Evolutionary conservation across 1,140 invertebrate species (phyloP), one percentile per base, ranked within the genome.

Genomic region (Lepidurus arcticus): DNA sequence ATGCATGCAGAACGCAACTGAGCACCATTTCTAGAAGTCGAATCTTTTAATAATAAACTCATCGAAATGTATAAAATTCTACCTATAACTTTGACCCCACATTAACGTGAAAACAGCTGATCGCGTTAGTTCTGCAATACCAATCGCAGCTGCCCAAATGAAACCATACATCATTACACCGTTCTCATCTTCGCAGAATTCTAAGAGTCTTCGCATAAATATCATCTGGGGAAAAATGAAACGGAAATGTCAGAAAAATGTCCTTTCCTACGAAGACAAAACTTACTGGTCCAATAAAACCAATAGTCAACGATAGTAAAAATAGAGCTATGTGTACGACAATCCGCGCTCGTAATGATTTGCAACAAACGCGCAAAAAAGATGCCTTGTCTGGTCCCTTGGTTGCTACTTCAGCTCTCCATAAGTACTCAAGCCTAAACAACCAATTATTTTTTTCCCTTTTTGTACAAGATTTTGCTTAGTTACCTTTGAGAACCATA

Each of bases 281-380:
- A 84, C 87, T 86, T 85, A 90, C 90, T 65, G 90, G 88, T 79
- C 87, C 88, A 76, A 91, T 81, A 83, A 92, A 91, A 76, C 89
- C 89, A 78, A 89, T 84, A 16, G 87, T 82, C 11, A 90, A 81
- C 73, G 87, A 87, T 5, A 87, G 81, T 6, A 86, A 80, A 78
- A 90, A 87, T 44, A 90, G 82, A 47, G 88, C 75, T 26, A 85
- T 86, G 8, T 88, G 85, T 73, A 89, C 75, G 8, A 88, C 82
- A 45, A 90, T 81, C 73, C 90, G 85, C 24, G 87, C 89, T 75
- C 86, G 83, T 24, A 88, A 86, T 81, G 91, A 91, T 79, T 83
- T 83, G 85, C 88, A 88, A 3, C 88, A 84, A 6, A 87, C 88
- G 73, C 83, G 81, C 6, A 85, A 83, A 79, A 91, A 85, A 1